A percentile compares a stretch with the other conserved stretches of the same genome.
Evolutionary conservation across 2,113 vertebrate species (phyloP).

Genomic region (Nestor notabilis): DNA sequence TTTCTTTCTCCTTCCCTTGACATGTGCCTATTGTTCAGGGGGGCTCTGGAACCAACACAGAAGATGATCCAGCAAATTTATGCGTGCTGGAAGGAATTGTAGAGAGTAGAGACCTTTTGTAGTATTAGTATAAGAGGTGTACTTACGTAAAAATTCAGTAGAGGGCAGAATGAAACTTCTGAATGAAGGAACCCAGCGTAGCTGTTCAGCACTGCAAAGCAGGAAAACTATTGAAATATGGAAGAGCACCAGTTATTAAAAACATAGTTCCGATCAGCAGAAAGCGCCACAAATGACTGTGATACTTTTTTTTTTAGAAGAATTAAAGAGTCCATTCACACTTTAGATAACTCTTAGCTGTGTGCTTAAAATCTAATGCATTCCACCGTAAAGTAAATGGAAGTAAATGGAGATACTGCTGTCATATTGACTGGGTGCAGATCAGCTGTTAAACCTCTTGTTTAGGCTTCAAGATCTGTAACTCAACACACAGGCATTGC

Average conservation of each 20-base stretch:
- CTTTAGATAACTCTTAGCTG: neutral
- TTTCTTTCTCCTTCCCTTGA: neutral
- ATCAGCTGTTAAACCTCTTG: neutral
- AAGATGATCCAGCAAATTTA: neutral
- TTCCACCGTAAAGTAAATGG: neutral
- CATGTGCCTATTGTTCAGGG: neutral
- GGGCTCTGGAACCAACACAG: neutral
- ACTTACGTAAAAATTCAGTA: slow-evolving; percentile 6
- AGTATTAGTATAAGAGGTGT: neutral
- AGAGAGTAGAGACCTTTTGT: neutral
- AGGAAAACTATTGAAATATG: neutral
- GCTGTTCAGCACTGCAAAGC: neutral
- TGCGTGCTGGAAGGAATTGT: neutral
- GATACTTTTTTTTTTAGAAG: neutral
- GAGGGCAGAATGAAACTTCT: slow-evolving; percentile 55
- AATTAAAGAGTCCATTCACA: neutral
- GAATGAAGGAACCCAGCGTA: neutral
- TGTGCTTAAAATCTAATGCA: neutral
- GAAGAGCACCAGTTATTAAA: neutral
- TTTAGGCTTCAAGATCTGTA: neutral
- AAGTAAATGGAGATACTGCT: neutral
- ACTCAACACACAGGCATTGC: neutral
- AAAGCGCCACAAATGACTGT: neutral
- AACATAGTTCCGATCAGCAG: neutral
- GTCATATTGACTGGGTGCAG: neutral